These are phyloP conservation scores for Aleiodes testaceus DNA, from an alignment of 2,888 invertebrate species.

Conservation along the genomic window DNA sequence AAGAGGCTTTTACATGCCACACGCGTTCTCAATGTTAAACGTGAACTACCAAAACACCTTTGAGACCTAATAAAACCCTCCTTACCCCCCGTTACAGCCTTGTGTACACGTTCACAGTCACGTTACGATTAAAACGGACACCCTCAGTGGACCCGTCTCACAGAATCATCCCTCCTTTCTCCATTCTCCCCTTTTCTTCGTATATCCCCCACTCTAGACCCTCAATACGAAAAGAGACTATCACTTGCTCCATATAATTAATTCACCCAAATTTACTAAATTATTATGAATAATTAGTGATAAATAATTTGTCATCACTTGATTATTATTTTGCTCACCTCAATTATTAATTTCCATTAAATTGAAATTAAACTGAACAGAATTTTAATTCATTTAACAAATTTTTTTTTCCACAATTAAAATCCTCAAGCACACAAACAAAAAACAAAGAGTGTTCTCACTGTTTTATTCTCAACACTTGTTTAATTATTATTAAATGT, in stretches of 20 bases:
- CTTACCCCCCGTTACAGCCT: not conserved
- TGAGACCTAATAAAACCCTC: conserved; percentile 11
- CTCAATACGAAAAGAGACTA: not conserved
- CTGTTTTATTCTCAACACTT: too few species aligned
- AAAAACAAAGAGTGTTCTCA: too few species aligned
- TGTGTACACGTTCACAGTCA: conserved; percentile 49
- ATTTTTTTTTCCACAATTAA: too few species aligned
- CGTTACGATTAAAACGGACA: conserved; percentile 53
- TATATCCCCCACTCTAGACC: not conserved
- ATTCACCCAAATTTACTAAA: too few species aligned
- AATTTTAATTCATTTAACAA: too few species aligned
- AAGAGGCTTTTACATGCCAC: not conserved
- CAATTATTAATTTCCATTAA: too few species aligned
- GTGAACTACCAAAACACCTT: conserved; percentile 1
- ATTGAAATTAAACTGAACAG: too few species aligned
- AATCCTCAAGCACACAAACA: too few species aligned
- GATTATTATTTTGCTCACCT: too few species aligned
- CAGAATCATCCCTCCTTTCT: conserved; percentile 38
- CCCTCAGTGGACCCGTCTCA: conserved; percentile 47
- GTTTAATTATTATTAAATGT: too few species aligned
- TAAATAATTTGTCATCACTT: too few species aligned
- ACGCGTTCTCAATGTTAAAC: not conserved
- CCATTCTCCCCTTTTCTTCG: not conserved
- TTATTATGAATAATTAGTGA: too few species aligned
- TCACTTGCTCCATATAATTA: conserved; percentile 2